These are phyloP conservation scores for Neoarius graeffei DNA, from an alignment of 2,113 vertebrate species.

Conservation along the genomic window DNA sequence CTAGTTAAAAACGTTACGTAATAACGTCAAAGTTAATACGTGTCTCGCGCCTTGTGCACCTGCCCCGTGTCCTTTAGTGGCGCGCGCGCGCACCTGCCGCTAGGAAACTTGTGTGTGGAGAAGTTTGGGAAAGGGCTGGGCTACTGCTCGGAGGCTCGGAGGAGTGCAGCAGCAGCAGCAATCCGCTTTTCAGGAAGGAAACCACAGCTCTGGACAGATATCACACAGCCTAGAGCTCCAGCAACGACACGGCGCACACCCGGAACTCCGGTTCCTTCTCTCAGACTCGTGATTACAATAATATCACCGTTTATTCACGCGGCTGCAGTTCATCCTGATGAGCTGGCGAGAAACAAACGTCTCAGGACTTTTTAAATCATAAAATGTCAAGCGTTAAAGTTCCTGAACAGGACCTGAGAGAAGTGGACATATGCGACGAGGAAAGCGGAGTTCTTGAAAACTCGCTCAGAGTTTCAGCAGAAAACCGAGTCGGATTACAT, in stretches of 20 bases:
- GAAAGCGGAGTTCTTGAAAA: constrained; percentile 67
- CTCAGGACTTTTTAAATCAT: neutral
- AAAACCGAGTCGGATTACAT: constrained; percentile 3
- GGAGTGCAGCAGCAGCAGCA: too few relatives aligned
- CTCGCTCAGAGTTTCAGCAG: constrained; percentile 60
- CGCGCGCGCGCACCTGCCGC: constrained; percentile 57
- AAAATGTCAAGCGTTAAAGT: constrained; percentile 63
- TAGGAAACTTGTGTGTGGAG: constrained; percentile 49
- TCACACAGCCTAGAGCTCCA: constrained; percentile 15
- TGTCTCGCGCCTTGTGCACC: neutral
- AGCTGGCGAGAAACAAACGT: neutral
- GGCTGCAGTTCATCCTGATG: neutral
- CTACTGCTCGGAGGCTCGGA: constrained; percentile 45
- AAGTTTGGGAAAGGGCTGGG: constrained; percentile 57
- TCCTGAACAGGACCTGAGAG: constrained; percentile 64
- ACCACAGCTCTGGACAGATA: constrained; percentile 38
- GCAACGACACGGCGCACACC: constrained; percentile 60
- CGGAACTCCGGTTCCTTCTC: constrained; percentile 65
- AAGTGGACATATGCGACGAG: constrained; percentile 72
- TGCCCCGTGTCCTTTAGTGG: neutral
- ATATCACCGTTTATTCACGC: neutral
- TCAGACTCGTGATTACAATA: neutral
- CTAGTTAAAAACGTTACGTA: too few relatives aligned
- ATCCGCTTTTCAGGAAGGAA: constrained; percentile 58
- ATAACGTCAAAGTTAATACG: neutral